These are phyloP conservation scores for Callosobruchus maculatus DNA, from an alignment of 2,888 invertebrate species.

Conservation along the genomic window DNA sequence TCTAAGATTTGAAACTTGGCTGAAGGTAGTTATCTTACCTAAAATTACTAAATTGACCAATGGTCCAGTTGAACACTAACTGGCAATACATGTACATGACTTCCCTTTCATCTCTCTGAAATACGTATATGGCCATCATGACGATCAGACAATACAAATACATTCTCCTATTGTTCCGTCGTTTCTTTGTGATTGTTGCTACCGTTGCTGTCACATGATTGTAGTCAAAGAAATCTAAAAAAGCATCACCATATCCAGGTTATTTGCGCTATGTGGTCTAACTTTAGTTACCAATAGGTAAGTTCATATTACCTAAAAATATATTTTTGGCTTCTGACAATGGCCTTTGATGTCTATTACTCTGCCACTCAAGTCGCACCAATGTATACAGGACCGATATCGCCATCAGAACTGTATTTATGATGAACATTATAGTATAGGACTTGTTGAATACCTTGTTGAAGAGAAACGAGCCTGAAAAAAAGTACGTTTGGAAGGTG, in stretches of 20 bases:
- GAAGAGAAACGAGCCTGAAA: constrained; percentile 65
- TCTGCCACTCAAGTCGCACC: constrained; percentile 67
- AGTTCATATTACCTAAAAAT: constrained; percentile 33
- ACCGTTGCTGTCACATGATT: constrained; percentile 64
- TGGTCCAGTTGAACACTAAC: constrained; percentile 68
- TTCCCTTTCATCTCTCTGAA: constrained; percentile 77
- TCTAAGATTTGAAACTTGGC: too few species aligned
- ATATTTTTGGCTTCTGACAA: constrained; percentile 56
- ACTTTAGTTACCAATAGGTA: too few species aligned
- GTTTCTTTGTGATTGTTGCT: constrained; percentile 57
- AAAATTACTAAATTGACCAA: constrained; percentile 67
- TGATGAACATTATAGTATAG: constrained; percentile 68
- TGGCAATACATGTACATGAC: constrained; percentile 73
- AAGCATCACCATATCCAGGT: too few species aligned
- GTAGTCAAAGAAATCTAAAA: constrained; percentile 67
- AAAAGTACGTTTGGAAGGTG: not conserved
- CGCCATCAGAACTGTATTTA: constrained; percentile 62
- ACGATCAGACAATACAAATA: constrained; percentile 68
- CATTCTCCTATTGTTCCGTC: constrained; percentile 57
- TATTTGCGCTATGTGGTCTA: too few species aligned
- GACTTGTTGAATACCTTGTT: constrained; percentile 54
- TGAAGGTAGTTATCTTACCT: not conserved
- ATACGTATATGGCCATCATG: constrained; percentile 76
- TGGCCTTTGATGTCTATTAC: constrained; percentile 61
- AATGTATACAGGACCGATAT: constrained; percentile 63